These are phyloP conservation scores for Rhingia rostrata DNA, from an alignment of 2,888 invertebrate genomes.

Conservation along the genomic window DNA sequence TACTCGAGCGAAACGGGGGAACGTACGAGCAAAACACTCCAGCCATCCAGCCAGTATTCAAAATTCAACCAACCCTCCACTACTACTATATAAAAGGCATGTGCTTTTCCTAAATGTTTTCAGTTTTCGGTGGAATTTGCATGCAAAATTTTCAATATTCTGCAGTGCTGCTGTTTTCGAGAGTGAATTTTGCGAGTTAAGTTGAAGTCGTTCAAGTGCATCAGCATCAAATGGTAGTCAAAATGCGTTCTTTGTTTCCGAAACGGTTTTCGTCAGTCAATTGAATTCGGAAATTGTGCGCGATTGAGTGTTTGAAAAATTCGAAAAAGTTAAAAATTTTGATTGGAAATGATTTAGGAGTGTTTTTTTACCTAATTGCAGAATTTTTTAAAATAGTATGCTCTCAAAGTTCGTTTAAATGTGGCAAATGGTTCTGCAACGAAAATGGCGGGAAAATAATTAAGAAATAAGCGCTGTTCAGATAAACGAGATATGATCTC, in stretches of 20 bases:
- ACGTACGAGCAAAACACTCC: conserved; percentile 42
- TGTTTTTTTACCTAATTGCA: neutral
- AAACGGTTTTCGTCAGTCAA: conserved; percentile 38
- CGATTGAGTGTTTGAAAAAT: conserved; percentile 16
- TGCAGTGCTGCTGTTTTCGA: conserved; percentile 71
- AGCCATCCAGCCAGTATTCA: conserved; percentile 64
- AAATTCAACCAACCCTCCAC: conserved; percentile 75
- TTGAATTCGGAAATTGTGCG: conserved; percentile 30
- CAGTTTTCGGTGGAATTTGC: conserved; percentile 78
- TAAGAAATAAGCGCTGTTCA: conserved; percentile 47
- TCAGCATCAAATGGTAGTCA: conserved; percentile 19
- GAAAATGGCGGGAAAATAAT: conserved; percentile 74
- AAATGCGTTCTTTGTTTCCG: conserved; percentile 4
- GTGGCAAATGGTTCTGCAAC: neutral
- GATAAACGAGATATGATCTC: conserved; percentile 31
- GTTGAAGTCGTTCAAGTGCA: conserved; percentile 33
- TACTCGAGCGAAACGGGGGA: conserved; percentile 69
- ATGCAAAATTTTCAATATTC: conserved; percentile 76
- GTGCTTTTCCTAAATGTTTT: conserved; percentile 76
- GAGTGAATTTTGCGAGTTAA: conserved; percentile 14
- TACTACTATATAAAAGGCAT: conserved; percentile 76
- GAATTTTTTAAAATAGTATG: too few species aligned
- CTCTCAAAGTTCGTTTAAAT: too few species aligned
- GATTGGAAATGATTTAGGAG: neutral
- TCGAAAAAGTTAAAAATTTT: neutral